Conservation (phyloP, 2,113 vertebrate genomes). For the Oenanthe oenanthe region DNA sequence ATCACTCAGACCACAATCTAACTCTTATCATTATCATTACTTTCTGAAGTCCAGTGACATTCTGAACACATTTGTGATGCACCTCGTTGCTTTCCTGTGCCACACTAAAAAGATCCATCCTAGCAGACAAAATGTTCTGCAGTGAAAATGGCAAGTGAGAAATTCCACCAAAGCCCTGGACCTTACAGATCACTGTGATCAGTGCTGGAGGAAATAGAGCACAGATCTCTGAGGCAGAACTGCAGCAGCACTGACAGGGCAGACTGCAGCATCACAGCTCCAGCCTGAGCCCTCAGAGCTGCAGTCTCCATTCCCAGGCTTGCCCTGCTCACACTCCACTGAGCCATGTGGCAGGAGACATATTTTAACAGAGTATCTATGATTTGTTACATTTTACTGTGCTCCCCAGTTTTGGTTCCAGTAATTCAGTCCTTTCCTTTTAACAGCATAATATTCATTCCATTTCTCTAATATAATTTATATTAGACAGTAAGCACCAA, state of each 20-base stretch:
- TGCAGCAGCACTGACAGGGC: neutral
- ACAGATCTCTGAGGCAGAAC: neutral
- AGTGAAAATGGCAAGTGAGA: neutral
- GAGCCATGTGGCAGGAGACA: neutral
- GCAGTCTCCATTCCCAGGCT: neutral
- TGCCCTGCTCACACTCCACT: neutral
- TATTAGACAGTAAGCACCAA: slow-evolving; percentile 2
- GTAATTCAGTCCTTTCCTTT: neutral
- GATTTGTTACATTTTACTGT: neutral
- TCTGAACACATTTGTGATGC: neutral
- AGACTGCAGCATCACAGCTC: neutral
- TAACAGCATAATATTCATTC: neutral
- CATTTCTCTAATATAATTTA: neutral
- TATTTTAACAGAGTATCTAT: neutral
- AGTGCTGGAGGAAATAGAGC: neutral
- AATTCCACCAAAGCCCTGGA: neutral
- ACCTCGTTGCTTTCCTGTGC: neutral
- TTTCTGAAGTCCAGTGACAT: neutral
- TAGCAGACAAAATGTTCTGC: neutral
- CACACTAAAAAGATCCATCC: neutral
- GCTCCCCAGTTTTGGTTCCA: neutral
- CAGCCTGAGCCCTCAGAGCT: neutral
- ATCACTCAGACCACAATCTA: neutral
- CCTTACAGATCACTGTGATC: neutral
- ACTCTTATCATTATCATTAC: accelerated